Percentiles rank a stretch among this genome's conserved stretches.
Evolutionary conservation across 2,797 vertebrate genomes (phyloP).

Genomic region (Catamblyrhynchus diadema): DNA sequence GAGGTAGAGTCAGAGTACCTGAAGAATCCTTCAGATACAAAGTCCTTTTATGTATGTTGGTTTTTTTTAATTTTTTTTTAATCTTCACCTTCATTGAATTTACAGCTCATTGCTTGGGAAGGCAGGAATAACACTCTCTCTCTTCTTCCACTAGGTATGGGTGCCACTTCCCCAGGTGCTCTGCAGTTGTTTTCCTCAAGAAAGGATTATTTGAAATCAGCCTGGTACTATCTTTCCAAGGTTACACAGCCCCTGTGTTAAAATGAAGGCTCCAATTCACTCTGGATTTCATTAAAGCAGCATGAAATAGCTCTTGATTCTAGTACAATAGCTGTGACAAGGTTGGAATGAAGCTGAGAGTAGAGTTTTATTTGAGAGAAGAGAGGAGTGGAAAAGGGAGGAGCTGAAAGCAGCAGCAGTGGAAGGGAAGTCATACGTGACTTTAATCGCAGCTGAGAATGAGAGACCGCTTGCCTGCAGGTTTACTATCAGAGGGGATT

Average conservation of each 20-base stretch:
- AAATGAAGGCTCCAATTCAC: neutral
- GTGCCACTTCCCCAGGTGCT: neutral
- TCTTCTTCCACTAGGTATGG: neutral
- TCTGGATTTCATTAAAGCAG: neutral
- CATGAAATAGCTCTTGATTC: neutral
- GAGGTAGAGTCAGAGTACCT: neutral
- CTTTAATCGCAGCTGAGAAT: neutral
- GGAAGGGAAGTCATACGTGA: neutral
- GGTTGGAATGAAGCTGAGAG: neutral
- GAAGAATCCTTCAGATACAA: neutral
- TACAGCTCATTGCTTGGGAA: neutral
- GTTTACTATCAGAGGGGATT: neutral
- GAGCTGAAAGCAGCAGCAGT: neutral
- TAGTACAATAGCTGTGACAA: neutral
- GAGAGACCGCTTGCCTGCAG: neutral
- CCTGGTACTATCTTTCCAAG: neutral
- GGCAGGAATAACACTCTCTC: neutral
- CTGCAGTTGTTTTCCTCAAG: neutral
- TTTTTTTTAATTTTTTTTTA: neutral
- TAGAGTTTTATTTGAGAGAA: neutral
- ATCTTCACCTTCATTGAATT: neutral
- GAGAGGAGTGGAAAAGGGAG: neutral
- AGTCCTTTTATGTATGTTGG: neutral
- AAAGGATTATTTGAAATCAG: neutral
- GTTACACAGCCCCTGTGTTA: neutral